Evolutionary conservation across 2,113 vertebrate genomes (phyloP), one percentile per base, ranked within the genome.

Genomic region (Microcebus griseorufus): DNA sequence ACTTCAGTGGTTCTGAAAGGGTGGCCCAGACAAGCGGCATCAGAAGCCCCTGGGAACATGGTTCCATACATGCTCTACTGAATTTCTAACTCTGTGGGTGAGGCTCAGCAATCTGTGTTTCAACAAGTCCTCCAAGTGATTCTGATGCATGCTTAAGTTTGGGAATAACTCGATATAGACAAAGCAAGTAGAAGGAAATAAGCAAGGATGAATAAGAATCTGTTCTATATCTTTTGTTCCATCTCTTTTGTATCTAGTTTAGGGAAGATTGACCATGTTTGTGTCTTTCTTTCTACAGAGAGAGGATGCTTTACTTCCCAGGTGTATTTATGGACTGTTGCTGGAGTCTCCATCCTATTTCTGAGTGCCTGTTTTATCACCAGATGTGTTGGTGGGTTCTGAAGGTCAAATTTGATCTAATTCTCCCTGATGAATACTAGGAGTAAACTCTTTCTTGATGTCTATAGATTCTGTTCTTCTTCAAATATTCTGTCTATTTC

Each of bases 321-420:
- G 10, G 11, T 42, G 17, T 39, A 75, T 82, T 18, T 72, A 1
- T 95, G 94, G 96, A 64, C 67, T 2, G 3, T 53, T 76, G 89
- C 97, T 65, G 96, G 94, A 4, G 9, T 18, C n/a, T 85, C 73
- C 82, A 94, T 97, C 12, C 62, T 97, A 27, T 17, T 98, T 34
- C 97, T 97, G 25, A 96, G 88, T 34, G 86, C 75, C 94, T 98
- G 97, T 65, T 98, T 98, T 39, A 89, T 97, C 42, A 72, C 88
- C 69, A 93, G 78, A 96, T 97, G 97, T 95, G 67, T 96, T 27
- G 91, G 97, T 98, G 48, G 60, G 97, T 97, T 88, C 48, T 79
- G 62, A 96, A 72, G 51, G 25, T 88, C 81, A 64, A 78, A 86
- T 76, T 81, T 10, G 80, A 39, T 53, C 9, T 70, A 39, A 76